Evolutionary conservation across 2,888 invertebrate species (phyloP).

Genomic region (Tenodera sinensis): DNA sequence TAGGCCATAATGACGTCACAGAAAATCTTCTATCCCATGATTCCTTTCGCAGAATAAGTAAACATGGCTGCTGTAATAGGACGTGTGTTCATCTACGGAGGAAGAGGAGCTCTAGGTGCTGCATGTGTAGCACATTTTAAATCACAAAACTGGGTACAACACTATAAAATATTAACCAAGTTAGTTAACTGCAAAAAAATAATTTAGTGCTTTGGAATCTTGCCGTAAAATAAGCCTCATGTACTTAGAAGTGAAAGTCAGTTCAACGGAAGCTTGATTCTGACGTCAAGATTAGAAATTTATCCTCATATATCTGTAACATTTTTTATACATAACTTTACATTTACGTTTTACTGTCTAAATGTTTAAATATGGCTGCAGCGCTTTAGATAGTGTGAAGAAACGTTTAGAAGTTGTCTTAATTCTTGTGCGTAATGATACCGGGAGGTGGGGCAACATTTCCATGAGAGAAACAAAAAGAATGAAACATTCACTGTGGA

Average conservation of each 20-base stretch:
- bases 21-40: conserved; percentile 31
- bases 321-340: neutral
- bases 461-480: neutral
- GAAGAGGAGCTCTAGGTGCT: conserved; percentile 91
- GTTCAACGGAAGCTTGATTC: neutral
- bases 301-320: neutral
- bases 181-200: neutral
- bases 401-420: neutral
- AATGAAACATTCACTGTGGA: no score
- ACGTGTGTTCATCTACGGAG: conserved; percentile 89
- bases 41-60: conserved; percentile 24
- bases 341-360: no score
- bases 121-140: conserved; percentile 87
- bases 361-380: no score
- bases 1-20: conserved; percentile 62
- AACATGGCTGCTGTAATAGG: conserved; percentile 43
- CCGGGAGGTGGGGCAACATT: neutral
- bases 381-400: no score
- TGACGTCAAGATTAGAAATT: neutral
- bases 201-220: neutral
- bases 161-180: neutral
- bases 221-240: neutral
- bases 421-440: no score
- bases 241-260: neutral
- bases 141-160: conserved; percentile 77